A percentile compares a stretch with the other conserved stretches of the same genome.
Evolutionary conservation across 2,797 vertebrate genomes (phyloP).

Genomic region (Sebastes hopkinsi): DNA sequence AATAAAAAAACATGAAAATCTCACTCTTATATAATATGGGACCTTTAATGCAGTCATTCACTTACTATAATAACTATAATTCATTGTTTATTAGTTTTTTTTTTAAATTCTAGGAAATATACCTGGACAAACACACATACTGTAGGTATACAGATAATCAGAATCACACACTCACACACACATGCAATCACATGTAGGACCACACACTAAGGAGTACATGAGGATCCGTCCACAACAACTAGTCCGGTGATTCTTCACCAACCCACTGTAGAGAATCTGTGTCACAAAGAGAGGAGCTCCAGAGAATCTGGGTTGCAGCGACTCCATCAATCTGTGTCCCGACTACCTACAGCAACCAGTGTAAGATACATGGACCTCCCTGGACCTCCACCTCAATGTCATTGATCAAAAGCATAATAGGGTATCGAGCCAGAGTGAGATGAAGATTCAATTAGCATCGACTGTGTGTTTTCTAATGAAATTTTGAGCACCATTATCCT

Average conservation of each 20-base stretch:
- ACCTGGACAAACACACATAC: background rate
- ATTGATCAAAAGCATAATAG: conserved; percentile 70
- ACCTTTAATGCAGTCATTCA: background rate
- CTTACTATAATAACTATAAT: background rate
- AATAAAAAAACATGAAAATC: too few relatives aligned
- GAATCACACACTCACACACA: background rate
- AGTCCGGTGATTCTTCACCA: conserved; percentile 18
- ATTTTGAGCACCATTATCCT: conserved; percentile 45
- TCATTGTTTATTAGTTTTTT: background rate
- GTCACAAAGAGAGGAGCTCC: conserved; percentile 35
- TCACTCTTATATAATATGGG: too few relatives aligned
- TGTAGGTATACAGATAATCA: background rate
- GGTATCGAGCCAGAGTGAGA: conserved; percentile 53
- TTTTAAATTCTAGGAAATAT: background rate
- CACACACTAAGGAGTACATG: background rate
- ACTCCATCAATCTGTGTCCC: conserved; percentile 39
- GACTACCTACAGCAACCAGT: conserved; percentile 22
- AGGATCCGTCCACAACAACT: conserved; percentile 2
- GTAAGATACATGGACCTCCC: conserved; percentile 49
- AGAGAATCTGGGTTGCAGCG: conserved; percentile 31
- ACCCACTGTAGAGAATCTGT: conserved; percentile 12
- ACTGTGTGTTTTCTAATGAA: conserved; percentile 64
- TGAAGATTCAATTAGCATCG: conserved; percentile 65
- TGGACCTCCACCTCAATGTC: conserved; percentile 46
- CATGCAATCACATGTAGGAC: background rate